Evolutionary conservation across 2,797 vertebrate species (phyloP).

Genomic region (Rhincodon typus): DNA sequence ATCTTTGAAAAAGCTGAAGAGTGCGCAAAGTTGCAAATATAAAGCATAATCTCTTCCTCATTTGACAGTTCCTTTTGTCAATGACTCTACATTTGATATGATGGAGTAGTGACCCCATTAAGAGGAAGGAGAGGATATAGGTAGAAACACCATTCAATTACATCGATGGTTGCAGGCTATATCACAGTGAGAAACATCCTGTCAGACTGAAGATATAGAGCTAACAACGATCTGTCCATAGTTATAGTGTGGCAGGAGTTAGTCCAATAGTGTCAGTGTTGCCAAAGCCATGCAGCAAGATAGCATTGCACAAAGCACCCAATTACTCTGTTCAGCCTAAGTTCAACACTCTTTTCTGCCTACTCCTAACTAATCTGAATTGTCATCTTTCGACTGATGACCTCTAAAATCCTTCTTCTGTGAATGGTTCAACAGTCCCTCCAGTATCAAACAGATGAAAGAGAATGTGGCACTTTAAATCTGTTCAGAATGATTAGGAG

Average conservation of each 20-base stretch:
- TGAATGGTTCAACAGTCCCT: neutral
- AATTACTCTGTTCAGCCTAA: neutral
- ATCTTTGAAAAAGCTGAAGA: too few relatives aligned
- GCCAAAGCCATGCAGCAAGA: neutral
- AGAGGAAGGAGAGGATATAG: neutral
- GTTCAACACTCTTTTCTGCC: too few relatives aligned
- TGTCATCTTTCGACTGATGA: neutral
- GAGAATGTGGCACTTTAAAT: neutral
- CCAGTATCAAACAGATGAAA: neutral
- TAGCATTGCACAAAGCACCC: neutral
- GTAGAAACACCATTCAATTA: neutral
- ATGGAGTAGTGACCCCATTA: neutral
- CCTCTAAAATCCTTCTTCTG: neutral
- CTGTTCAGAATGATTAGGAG: neutral
- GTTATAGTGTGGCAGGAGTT: neutral
- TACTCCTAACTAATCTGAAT: neutral
- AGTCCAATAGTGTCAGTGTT: neutral
- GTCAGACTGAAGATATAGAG: neutral
- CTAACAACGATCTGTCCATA: neutral
- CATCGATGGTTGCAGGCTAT: neutral
- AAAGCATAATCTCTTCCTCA: neutral
- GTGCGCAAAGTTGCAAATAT: too few relatives aligned
- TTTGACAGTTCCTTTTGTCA: neutral
- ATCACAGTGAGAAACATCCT: neutral
- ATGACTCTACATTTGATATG: neutral